Evolutionary conservation across 1,140 invertebrate genomes (phyloP), one percentile per base, ranked within the genome.

Genomic region (Cotesia glomerata): DNA sequence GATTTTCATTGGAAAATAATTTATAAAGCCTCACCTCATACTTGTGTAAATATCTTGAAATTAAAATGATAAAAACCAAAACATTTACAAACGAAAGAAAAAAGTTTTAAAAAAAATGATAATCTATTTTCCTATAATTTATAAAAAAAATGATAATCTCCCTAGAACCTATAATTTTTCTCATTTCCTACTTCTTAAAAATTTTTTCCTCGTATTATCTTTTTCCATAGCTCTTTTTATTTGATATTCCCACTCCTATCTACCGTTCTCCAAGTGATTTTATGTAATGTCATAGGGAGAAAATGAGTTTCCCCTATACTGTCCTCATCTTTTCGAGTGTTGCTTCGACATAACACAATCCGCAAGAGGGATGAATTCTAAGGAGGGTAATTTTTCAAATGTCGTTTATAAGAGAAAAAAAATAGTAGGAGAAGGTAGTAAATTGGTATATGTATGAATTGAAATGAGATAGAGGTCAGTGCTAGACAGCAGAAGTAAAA

Each of bases 331-430:
- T 18, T 58, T 45, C 39, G 18, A 58, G 18, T 58, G 56, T 58
- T 18, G 56, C 56, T 18, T 58, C 56, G 18, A 58, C 56, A 18
- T 16, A 16, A 39, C 36, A 49, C 26, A 34, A 58, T 61, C 35
- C n/a, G 51, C 59, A 26, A 0, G 61, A 64, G 61, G 36, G 14
- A 14, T 34, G 13, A 16, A 62, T 2, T 36, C 26, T 54, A 49
- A 36, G 8, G 70, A 76, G 75, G 79, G 78, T 82, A 83, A 83
- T 83, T 84, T 84, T 84, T 83, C 80, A 84, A 84, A 83, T 76
- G 80, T 74, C 78, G 80, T 80, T 85, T 83, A 81, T 75, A 81
- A 78, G 73, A 81, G 82, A 84, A 84, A 83, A 84, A 84, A 82
- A 84, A 83, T 81, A 79, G 70, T 58, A 39, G 39, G 58, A 73